phyloP scores from a whole-genome alignment of 2,797 vertebrate genomes.

The Hippocampus kuda region DNA sequence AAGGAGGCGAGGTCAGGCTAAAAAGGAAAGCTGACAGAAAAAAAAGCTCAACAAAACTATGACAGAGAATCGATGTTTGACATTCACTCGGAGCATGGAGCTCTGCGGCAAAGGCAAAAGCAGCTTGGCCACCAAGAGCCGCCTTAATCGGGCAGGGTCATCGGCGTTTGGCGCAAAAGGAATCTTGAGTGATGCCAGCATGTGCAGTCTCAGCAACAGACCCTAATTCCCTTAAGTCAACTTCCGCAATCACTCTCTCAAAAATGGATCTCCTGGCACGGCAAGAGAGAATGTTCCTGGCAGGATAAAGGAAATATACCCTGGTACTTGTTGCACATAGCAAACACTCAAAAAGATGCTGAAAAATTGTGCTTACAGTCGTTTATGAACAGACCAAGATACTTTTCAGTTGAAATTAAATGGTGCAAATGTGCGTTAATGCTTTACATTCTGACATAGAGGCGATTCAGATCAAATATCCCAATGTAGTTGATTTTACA shows the following conservation, averaged over 20 bases:
- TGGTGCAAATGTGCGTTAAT: too few relatives aligned
- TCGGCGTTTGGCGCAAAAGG: background rate
- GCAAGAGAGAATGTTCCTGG: background rate
- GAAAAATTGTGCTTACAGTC: background rate
- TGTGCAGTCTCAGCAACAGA: slow-evolving; percentile 1
- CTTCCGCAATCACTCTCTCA: background rate
- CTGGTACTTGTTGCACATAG: background rate
- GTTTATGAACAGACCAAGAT: too few relatives aligned
- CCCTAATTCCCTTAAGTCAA: slow-evolving; percentile 6
- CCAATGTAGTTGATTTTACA: too few relatives aligned
- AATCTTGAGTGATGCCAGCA: background rate
- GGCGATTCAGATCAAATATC: too few relatives aligned
- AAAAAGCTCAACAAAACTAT: slow-evolving; percentile 6
- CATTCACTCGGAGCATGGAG: slow-evolving; percentile 1
- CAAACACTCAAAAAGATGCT: background rate
- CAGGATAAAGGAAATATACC: background rate
- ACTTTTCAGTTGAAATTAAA: too few relatives aligned
- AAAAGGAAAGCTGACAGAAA: background rate
- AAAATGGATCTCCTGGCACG: slow-evolving; percentile 3
- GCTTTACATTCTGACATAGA: too few relatives aligned
- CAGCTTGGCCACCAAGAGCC: background rate
- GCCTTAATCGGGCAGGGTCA: background rate
- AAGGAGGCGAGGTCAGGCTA: slow-evolving; percentile 46
- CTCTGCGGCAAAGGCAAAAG: background rate
- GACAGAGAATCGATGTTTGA: slow-evolving; percentile 8